phyloP scores from a whole-genome alignment of 2,113 vertebrate species.

The Sialia sialis region DNA sequence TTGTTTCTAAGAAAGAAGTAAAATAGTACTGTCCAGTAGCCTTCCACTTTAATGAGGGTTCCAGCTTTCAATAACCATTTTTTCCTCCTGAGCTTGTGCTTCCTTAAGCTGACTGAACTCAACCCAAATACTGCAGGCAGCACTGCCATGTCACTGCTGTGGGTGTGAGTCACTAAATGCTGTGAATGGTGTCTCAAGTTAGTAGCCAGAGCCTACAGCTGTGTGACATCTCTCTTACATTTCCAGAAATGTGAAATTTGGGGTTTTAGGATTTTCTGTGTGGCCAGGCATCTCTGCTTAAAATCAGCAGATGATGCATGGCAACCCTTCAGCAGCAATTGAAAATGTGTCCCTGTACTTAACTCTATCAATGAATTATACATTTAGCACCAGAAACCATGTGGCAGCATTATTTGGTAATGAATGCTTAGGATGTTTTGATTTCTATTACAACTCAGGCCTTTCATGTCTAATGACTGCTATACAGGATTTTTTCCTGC shows the following conservation, averaged over 20 bases:
- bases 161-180: neutral
- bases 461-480: slow-evolving; percentile 31
- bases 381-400: neutral
- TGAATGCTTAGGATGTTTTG: slow-evolving; percentile 28
- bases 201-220: neutral
- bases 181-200: neutral
- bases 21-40: neutral
- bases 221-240: neutral
- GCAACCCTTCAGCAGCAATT: neutral
- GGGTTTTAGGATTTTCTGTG: neutral
- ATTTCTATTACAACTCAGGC: neutral
- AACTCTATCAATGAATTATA: neutral
- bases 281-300: neutral
- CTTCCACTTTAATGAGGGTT: neutral
- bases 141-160: neutral
- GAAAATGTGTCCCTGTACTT: neutral
- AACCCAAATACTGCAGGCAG: neutral
- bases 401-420: slow-evolving; percentile 28
- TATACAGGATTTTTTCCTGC: neutral
- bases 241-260: neutral
- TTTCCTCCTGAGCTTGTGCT: neutral
- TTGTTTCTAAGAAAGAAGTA: neutral
- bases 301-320: neutral
- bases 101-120: neutral
- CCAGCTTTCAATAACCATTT: neutral